Conservation (phyloP, 1,140 invertebrate genomes). For the Drosophila obscura region DNA sequence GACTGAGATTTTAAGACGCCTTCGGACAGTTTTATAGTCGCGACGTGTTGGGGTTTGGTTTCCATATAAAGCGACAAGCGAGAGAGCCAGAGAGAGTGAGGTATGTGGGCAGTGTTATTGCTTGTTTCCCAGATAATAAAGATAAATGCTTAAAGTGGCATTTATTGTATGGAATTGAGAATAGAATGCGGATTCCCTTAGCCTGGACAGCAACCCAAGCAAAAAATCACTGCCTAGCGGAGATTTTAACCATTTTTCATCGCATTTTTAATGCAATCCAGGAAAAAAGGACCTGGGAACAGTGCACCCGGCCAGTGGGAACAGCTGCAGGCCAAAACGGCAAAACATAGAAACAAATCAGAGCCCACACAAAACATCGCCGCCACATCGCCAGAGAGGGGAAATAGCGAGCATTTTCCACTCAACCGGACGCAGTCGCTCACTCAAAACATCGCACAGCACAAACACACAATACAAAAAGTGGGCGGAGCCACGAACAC, state of each 20-base stretch:
- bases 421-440: background rate
- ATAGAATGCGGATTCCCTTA: slow-evolving; percentile 16
- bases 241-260: slow-evolving; percentile 26
- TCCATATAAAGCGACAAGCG: no score
- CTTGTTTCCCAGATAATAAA: slow-evolving; percentile 13
- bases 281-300: slow-evolving; percentile 56
- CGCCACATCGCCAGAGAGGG: background rate
- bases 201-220: slow-evolving; percentile 28
- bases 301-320: slow-evolving; percentile 18
- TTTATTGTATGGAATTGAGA: background rate
- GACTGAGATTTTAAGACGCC: slow-evolving; percentile 21
- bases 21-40: slow-evolving; percentile 24
- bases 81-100: accelerated
- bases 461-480: slow-evolving; percentile 49
- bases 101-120: background rate
- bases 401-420: slow-evolving; percentile 3
- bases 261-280: slow-evolving; percentile 46
- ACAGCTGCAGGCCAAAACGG: slow-evolving; percentile 1
- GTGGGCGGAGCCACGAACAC: slow-evolving; percentile 62
- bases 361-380: slow-evolving; percentile 10
- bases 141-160: slow-evolving; percentile 28
- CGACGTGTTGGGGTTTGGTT: background rate
- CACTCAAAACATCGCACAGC: slow-evolving; percentile 39
- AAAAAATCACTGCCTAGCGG: slow-evolving; percentile 33
- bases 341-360: slow-evolving; percentile 29